Evolutionary conservation across 2,888 invertebrate species (phyloP).

Genomic region (Isoperla grammatica): DNA sequence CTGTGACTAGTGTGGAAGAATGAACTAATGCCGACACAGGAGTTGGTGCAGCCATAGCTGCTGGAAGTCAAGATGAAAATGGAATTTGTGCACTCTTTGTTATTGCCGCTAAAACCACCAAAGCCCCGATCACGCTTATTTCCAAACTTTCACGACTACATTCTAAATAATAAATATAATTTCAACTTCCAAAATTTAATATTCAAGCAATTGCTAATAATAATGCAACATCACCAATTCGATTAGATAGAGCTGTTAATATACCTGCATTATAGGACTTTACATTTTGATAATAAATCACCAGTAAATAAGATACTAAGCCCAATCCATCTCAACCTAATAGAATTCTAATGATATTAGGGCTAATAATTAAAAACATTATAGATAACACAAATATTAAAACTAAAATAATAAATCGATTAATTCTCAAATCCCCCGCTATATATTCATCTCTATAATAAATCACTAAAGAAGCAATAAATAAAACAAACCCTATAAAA

Average conservation of each 20-base stretch:
- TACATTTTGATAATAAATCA: constrained; percentile 64
- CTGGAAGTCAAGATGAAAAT: constrained; percentile 45
- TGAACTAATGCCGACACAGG: no score
- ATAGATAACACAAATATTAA: constrained; percentile 62
- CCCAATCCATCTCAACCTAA: constrained; percentile 70
- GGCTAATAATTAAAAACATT: constrained; percentile 61
- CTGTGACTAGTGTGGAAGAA: not conserved
- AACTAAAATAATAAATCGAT: constrained; percentile 60
- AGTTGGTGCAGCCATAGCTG: not conserved
- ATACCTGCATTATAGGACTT: constrained; percentile 65
- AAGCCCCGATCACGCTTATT: constrained; percentile 45
- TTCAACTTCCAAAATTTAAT: no score
- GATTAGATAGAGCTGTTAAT: constrained; percentile 63
- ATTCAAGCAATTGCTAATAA: no score
- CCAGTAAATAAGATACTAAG: constrained; percentile 65
- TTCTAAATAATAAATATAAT: no score
- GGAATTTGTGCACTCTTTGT: constrained; percentile 78
- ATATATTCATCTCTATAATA: constrained; percentile 62
- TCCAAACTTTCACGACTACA: constrained; percentile 50
- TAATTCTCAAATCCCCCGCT: constrained; percentile 49
- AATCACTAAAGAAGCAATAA: constrained; percentile 62
- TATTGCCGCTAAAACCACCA: constrained; percentile 54
- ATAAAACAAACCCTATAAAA: constrained; percentile 58
- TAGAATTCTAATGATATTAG: constrained; percentile 64
- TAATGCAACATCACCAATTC: no score